Base-by-base conservation (phyloP, 1,140 invertebrate species). In the Helicorthomorpha holstii region DNA sequence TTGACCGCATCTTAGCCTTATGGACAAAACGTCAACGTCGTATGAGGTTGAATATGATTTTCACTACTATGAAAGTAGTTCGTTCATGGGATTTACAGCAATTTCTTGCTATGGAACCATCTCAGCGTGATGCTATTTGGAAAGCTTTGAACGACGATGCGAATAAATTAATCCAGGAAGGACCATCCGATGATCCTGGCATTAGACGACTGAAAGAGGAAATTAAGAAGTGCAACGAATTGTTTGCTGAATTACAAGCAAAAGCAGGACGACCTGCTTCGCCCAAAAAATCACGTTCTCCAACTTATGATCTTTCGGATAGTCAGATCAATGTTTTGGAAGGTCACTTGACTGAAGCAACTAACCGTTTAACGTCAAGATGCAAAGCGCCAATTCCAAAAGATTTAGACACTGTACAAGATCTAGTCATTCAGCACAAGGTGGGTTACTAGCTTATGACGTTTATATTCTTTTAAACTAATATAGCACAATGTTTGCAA, bases 31-130 rank as follows among this genome's bases (percentile, higher is more conserved):
- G 95, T 66, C 90, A 98, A 63, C 73, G 93, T 41, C 75, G 90
- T 53, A 79, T 97, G 70, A 69, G 92, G 23, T 90, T 93, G 66
- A 95, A 96, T 62, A 97, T 97, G 90, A 94, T 98, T 55, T 90
- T 97, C 63, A 91, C 93, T 21, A 98, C 94, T 23, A 96, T 98
- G 61, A 89, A 91, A 63, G 85, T 93, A 21, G 90, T 96, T 26
- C 93, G 93, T 65, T 82, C 83, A 55, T 97, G 92, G 92, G 91
- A 96, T 64, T 76, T 95, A 53, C 79, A 82, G 45, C 78, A 81
- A 70, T 97, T 97, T 68, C 73, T 94, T 58, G 85, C 85, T 1
- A 93, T 98, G 81, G 93, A 91, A 46, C 83, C 90, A 4, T 85
- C 92, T 60, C 90, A 97, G 67, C 75, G 94, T 10, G 91, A 91